Base-by-base conservation (phyloP, 2,113 vertebrate species). In the Neoarius graeffei region DNA sequence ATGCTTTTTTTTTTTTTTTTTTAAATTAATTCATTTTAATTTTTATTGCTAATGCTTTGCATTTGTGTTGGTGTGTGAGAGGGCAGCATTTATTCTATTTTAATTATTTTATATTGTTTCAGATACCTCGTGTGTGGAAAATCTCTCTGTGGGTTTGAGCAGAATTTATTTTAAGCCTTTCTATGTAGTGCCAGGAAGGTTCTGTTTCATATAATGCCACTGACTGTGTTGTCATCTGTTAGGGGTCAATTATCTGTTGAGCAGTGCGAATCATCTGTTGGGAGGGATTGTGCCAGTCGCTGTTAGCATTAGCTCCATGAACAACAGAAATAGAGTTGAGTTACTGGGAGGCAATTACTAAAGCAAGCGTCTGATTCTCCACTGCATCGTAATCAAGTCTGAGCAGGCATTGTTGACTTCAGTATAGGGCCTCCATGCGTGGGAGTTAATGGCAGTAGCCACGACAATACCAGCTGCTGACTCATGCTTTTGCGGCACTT, bases 131-230 rank as follows among this genome's bases (percentile, higher is more conserved):
- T 84, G 64, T 57, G 84, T 84, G 52, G 23, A 71, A 88, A 85
- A 79, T 79, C 20, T 86, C n/a, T 79, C 74, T 77, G 35, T 91
- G 79, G 90, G 83, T 59, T 76, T 83, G 86, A 92, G 84, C 86
- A 74, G 79, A 60, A 74, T 85, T 92, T 95, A 94, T 93, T 95
- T 95, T 89, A 93, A 91, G 88, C 57, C 54, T 64, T 83, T 0
- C 23, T 83, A 67, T 89, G 86, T 91, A 88, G 84, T 87, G 91
- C 89, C 86, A 90, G 89, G 89, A 80, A 82, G 85, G 86, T 88
- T 87, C 92, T 92, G 87, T 89, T 93, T 85, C 89, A 71, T 62
- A 59, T 83, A 87, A 74, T 85, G 27, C 85, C 67, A 81, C 59
- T 77, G 84, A 57, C 42, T 73, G 35, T 57, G 30, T 17, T 74